phyloP scores from a whole-genome alignment of 2,797 vertebrate species.

The Falco novaeseelandiae region DNA sequence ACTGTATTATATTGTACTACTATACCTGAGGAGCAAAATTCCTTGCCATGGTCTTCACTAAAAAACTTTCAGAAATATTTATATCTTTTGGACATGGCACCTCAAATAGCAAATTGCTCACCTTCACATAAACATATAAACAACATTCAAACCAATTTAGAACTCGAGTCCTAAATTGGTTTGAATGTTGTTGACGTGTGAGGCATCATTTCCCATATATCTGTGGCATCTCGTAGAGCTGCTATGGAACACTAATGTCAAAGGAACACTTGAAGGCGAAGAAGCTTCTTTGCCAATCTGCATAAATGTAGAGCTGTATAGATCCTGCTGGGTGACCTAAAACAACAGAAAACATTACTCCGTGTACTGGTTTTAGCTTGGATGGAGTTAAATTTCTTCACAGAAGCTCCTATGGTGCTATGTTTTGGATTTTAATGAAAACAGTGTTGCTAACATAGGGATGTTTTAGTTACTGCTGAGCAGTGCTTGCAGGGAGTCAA shows the following conservation, averaged over 20 bases:
- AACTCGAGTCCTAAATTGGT: not conserved
- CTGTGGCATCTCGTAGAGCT: not conserved
- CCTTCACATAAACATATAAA: not conserved
- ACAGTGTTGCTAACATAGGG: not conserved
- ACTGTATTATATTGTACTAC: not conserved
- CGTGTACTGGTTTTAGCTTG: not conserved
- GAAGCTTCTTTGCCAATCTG: not conserved
- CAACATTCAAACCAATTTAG: too few relatives aligned
- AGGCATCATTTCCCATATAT: not conserved
- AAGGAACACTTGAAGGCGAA: too few relatives aligned
- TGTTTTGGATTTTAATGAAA: not conserved
- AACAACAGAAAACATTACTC: not conserved
- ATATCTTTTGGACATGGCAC: not conserved
- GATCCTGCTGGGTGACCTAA: not conserved
- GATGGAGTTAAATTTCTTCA: not conserved
- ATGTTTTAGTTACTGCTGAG: not conserved
- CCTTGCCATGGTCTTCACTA: not conserved
- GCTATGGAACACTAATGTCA: not conserved
- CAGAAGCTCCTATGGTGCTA: not conserved
- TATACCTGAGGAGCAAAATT: not conserved
- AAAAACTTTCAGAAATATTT: not conserved
- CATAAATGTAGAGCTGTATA: not conserved
- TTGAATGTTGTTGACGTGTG: not conserved
- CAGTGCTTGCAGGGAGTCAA: rapidly evolving
- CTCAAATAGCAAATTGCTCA: not conserved